These are phyloP conservation scores for Hemithea aestivaria DNA, from an alignment of 2,888 invertebrate species.

Conservation along the genomic window DNA sequence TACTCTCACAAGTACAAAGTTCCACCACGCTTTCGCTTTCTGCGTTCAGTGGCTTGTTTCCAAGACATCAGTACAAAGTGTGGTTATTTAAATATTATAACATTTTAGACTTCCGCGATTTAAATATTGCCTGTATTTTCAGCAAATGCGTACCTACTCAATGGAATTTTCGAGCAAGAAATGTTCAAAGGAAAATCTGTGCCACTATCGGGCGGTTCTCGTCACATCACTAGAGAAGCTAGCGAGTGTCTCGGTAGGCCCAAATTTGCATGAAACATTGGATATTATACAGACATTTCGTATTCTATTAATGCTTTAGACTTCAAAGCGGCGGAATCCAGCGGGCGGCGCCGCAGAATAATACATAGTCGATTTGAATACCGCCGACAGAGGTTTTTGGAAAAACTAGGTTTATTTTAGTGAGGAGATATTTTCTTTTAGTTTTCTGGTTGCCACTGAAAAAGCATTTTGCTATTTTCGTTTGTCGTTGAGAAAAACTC, in stretches of 20 bases:
- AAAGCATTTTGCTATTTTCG: too few relatives aligned
- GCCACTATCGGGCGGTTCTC: not conserved
- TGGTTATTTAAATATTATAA: too few relatives aligned
- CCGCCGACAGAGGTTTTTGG: constrained; percentile 8
- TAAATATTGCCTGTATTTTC: too few relatives aligned
- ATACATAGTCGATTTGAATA: constrained; percentile 26
- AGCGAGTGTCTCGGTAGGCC: constrained; percentile 27
- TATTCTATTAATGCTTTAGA: constrained; percentile 43
- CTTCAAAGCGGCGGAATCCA: constrained; percentile 28
- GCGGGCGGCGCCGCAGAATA: constrained; percentile 12
- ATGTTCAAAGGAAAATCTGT: too few relatives aligned
- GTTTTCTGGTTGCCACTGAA: not conserved
- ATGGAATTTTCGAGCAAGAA: too few relatives aligned
- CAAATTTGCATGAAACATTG: constrained; percentile 44
- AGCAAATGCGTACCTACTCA: too few relatives aligned
- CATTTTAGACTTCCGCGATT: too few relatives aligned
- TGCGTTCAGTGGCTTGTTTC: too few relatives aligned
- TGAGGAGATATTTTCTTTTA: not conserved
- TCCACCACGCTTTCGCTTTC: too few relatives aligned
- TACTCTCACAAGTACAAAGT: too few relatives aligned
- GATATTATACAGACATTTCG: constrained; percentile 39
- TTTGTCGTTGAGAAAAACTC: too few relatives aligned
- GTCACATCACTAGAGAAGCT: constrained; percentile 16
- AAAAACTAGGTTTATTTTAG: not conserved
- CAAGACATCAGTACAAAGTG: too few relatives aligned